Base-by-base conservation (phyloP, 2,888 invertebrate genomes). In the Eucera pruinosa region DNA sequence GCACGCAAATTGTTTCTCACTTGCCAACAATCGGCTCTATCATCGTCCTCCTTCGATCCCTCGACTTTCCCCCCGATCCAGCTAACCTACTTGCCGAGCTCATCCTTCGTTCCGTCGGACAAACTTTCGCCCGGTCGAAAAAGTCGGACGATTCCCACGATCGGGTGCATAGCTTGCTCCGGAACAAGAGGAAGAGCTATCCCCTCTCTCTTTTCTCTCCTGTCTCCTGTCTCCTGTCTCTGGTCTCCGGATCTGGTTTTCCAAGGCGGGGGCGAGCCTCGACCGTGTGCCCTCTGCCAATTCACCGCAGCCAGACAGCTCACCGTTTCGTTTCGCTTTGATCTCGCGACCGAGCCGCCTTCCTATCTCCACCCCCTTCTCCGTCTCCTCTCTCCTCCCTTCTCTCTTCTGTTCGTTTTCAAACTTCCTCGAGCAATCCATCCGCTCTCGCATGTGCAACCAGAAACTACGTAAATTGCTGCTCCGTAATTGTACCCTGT, bases 241-340 rank as follows among this genome's bases (percentile, higher is more conserved):
- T n/a, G n/a, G n/a, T 60, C 41, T n/a, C 15, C 25, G 43, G 58
- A 64, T 80, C 58, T 41, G 45, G 47, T 36, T 55, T 66, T 70
- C 45, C 39, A 61, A 36, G 47, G 47, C 47, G 47, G 41, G 20
- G 27, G 50, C 27, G 48, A 67, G 39, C 39, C 33, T 52, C 13
- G 11, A 57, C n/a, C n/a, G n/a, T n/a, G n/a, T n/a, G n/a, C n/a
- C 71, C 65, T 55, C 52, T 54, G 45, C 57, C 41, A 73, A 64
- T 80, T 67, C 41, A 58, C 61, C 47, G 64, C 23, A 47, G 68
- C 77, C 73, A 72, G 79, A 72, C 77, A 65, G 62, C 70, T 79
- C 77, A n/a, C 67, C 79, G 58, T 72, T 65, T 68, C 74, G 64
- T 80, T 75, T 75, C 39, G 52, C 84, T 84, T 83, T 81, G 84